Conservation (phyloP, 2,797 vertebrate species). For the Pygocentrus nattereri region DNA sequence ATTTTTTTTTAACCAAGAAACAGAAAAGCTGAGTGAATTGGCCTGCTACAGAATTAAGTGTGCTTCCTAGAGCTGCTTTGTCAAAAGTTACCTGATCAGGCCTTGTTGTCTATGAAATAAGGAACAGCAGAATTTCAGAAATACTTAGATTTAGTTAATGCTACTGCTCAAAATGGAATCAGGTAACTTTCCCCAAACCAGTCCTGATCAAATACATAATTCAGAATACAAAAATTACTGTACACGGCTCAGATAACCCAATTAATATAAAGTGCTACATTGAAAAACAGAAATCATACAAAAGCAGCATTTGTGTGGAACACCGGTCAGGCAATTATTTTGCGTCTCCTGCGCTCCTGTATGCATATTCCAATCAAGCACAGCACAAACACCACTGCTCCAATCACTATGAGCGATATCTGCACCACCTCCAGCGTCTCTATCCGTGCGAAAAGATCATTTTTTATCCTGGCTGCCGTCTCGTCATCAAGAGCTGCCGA, state of each 20-base stretch:
- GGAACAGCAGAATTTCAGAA: too few species aligned
- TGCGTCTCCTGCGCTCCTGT: not conserved
- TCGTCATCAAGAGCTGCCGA: constrained; percentile 84
- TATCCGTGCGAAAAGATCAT: constrained; percentile 75
- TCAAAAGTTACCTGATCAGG: not conserved
- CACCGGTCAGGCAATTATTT: not conserved
- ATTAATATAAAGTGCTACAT: constrained; percentile 35
- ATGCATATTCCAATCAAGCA: constrained; percentile 75
- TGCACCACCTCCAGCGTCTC: constrained; percentile 76
- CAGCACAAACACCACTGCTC: constrained; percentile 73
- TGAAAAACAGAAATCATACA: constrained; percentile 21
- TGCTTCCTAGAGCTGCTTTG: not conserved
- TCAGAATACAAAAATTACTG: constrained; percentile 41
- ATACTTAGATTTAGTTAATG: not conserved
- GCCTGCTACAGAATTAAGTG: not conserved
- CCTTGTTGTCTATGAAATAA: not conserved
- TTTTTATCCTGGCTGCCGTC: constrained; percentile 87
- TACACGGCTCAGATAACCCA: constrained; percentile 15
- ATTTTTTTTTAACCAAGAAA: not conserved
- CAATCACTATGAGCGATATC: constrained; percentile 74
- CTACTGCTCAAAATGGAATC: too few species aligned
- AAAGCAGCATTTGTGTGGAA: not conserved
- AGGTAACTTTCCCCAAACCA: not conserved
- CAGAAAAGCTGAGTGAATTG: constrained; percentile 5
- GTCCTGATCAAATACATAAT: constrained; percentile 10